phyloP scores from a whole-genome alignment of 1,140 invertebrate species.

The Ylistrum balloti region DNA sequence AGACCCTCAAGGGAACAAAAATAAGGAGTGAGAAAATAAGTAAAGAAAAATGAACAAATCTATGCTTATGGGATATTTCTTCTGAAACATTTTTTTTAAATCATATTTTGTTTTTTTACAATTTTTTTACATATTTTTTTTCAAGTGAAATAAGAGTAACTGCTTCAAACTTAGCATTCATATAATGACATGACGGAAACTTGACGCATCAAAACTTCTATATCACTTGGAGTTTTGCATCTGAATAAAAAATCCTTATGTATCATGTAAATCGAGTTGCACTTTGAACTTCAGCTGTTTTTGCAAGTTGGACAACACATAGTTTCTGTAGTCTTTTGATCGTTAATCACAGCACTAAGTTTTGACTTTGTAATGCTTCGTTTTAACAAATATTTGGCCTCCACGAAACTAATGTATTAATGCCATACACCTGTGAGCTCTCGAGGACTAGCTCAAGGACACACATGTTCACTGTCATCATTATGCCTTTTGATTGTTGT shows the following conservation, averaged over 20 bases:
- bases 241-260: not conserved
- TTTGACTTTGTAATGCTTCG: not conserved
- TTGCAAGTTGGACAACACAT: not conserved
- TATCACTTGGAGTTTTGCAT: slow-evolving; percentile 34
- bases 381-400: not conserved
- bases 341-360: slow-evolving; percentile 24
- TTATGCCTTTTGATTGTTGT: slow-evolving; percentile 21
- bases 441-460: not conserved
- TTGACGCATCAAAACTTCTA: slow-evolving; percentile 8
- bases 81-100: slow-evolving; percentile 25
- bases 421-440: not conserved
- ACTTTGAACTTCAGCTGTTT: not conserved
- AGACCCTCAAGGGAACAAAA: slow-evolving; percentile 32
- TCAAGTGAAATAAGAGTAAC: slow-evolving; percentile 15
- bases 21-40: slow-evolving; percentile 35
- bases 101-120: slow-evolving; percentile 27
- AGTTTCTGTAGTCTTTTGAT: not conserved
- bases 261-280: not conserved
- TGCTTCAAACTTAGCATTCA: slow-evolving; percentile 34
- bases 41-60: slow-evolving; percentile 26
- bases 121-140: not conserved
- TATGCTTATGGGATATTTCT: not conserved
- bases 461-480: not conserved
- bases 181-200: not conserved
- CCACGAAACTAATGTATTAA: not conserved